These are phyloP conservation scores for Zaprionus davidi DNA, from an alignment of 1,140 invertebrate species.

Conservation along the genomic window DNA sequence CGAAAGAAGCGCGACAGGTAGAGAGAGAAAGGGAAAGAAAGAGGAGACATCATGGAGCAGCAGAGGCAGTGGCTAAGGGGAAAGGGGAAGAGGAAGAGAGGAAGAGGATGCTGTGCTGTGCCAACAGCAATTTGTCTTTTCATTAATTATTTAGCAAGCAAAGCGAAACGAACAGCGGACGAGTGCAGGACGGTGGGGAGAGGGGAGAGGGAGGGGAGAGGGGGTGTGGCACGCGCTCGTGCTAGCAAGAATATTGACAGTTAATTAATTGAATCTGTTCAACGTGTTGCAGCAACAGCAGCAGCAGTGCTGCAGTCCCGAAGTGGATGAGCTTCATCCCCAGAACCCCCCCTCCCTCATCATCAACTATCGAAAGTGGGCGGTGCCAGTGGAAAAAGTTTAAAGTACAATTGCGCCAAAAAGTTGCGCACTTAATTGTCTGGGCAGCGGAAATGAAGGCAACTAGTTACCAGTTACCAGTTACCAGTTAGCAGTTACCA, in stretches of 20 bases:
- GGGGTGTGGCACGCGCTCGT: constrained; percentile 29
- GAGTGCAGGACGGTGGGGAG: neutral
- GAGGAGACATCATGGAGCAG: neutral
- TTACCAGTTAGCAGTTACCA: constrained; percentile 1
- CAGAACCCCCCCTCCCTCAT: neutral
- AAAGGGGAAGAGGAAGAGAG: neutral
- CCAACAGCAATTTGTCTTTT: constrained; percentile 72
- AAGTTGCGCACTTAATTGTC: constrained; percentile 59
- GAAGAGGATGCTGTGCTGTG: constrained; percentile 16
- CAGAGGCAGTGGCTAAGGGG: neutral
- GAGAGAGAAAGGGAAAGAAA: neutral
- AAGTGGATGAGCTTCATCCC: neutral
- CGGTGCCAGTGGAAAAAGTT: constrained; percentile 36
- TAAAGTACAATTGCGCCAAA: constrained; percentile 51
- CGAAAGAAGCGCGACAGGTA: neutral
- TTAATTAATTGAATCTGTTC: constrained; percentile 76
- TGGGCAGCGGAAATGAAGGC: constrained; percentile 36
- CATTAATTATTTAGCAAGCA: constrained; percentile 69
- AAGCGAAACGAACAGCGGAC: constrained; percentile 18
- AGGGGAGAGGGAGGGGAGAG: neutral
- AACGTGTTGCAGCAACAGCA: constrained; percentile 48
- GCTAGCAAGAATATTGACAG: constrained; percentile 60
- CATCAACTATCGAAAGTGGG: constrained; percentile 13
- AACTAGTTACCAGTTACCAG: constrained; percentile 23
- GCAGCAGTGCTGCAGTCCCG: neutral